These are phyloP conservation scores for Nesogale talazaci DNA, from an alignment of 2,113 vertebrate species.

Conservation along the genomic window DNA sequence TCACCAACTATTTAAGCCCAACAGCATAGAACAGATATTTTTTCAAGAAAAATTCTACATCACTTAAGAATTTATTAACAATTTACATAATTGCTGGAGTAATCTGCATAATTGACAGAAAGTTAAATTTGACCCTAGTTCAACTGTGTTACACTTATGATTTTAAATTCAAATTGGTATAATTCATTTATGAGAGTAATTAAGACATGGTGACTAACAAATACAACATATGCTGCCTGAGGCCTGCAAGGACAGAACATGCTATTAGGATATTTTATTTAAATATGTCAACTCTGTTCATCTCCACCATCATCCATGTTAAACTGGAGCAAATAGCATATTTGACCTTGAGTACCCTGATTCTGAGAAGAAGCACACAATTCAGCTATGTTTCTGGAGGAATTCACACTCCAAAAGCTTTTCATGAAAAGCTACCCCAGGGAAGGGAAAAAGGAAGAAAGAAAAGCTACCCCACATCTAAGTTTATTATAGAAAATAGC, in stretches of 20 bases:
- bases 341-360: slow-evolving; percentile 85
- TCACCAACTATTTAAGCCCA: slow-evolving; percentile 68
- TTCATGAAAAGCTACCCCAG: slow-evolving; percentile 43
- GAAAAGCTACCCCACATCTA: not conserved
- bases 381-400: slow-evolving; percentile 60
- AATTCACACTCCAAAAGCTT: slow-evolving; percentile 34
- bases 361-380: slow-evolving; percentile 75
- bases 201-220: slow-evolving; percentile 92
- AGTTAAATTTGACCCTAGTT: slow-evolving; percentile 90
- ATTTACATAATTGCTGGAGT: slow-evolving; percentile 90
- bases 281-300: slow-evolving; percentile 89
- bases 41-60: slow-evolving; percentile 79
- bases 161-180: slow-evolving; percentile 92
- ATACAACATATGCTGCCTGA: slow-evolving; percentile 88
- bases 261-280: slow-evolving; percentile 90
- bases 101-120: slow-evolving; percentile 90
- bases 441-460: too few relatives aligned
- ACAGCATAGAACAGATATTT: slow-evolving; percentile 84
- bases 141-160: slow-evolving; percentile 90
- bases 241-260: slow-evolving; percentile 88
- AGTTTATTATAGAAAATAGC: not conserved
- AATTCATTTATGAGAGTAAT: slow-evolving; percentile 95
- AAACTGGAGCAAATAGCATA: slow-evolving; percentile 85
- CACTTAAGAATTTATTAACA: slow-evolving; percentile 91
- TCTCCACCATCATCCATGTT: slow-evolving; percentile 82